Conservation (phyloP, 1,140 invertebrate genomes). For the Babylonia areolata region DNA sequence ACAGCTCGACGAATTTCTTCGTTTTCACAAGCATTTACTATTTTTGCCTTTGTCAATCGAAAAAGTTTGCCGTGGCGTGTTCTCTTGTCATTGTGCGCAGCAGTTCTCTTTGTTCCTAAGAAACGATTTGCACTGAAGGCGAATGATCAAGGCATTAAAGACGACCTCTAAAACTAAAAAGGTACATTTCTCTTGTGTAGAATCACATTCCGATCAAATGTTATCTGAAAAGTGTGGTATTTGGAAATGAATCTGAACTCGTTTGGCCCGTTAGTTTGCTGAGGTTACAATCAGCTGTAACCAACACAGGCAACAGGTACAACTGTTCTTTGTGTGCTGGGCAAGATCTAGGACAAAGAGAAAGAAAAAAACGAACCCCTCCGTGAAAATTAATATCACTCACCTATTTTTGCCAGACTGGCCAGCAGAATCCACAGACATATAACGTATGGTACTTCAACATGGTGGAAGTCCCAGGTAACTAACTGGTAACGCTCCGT, state of each 20-base stretch:
- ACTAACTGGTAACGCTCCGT: slow-evolving; percentile 81
- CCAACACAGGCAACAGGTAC: no score
- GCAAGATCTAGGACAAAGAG: background rate
- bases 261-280: background rate
- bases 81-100: no score
- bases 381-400: no score
- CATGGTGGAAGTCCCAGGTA: slow-evolving; percentile 89
- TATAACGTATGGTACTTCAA: slow-evolving; percentile 94
- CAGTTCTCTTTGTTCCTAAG: background rate
- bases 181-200: background rate
- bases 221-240: no score
- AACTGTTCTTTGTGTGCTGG: background rate
- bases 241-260: no score
- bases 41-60: no score
- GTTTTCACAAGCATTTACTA: no score
- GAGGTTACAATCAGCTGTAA: background rate
- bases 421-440: slow-evolving; percentile 96
- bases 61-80: no score
- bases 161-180: background rate
- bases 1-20: no score
- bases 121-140: no score
- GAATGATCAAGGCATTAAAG: no score
- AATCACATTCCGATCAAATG: background rate
- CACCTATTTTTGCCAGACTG: slow-evolving; percentile 95
- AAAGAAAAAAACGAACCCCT: background rate